Evolutionary conservation across 1,140 invertebrate species (phyloP).

Genomic region (Linepithema humile): DNA sequence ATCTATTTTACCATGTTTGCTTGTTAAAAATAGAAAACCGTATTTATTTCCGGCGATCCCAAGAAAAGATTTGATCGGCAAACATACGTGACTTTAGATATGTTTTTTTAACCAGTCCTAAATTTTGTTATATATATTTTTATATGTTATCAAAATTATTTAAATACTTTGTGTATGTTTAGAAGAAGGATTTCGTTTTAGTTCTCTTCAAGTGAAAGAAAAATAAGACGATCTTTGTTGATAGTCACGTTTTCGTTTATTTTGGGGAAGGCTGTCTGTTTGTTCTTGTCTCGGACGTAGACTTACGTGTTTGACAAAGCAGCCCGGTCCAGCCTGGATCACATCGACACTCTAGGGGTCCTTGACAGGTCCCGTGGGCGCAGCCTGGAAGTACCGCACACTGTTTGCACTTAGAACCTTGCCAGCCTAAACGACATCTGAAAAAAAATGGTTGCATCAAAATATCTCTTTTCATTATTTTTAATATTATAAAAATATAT

Average conservation of each 20-base stretch:
- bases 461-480: not conserved
- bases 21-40: not conserved
- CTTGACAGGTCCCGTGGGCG: slow-evolving; percentile 92
- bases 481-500: not conserved
- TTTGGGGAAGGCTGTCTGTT: slow-evolving; percentile 2
- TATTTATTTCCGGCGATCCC: not conserved
- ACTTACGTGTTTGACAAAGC: slow-evolving; percentile 94
- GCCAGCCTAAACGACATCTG: slow-evolving; percentile 93
- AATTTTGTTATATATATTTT: slow-evolving; percentile 7
- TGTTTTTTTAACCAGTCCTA: not conserved
- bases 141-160: slow-evolving; percentile 1
- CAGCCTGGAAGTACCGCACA: slow-evolving; percentile 93
- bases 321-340: slow-evolving; percentile 94
- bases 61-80: slow-evolving; percentile 11
- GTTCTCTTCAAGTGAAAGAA: not conserved
- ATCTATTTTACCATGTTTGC: not conserved
- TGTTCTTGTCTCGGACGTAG: slow-evolving; percentile 6
- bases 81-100: not conserved
- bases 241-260: slow-evolving; percentile 34
- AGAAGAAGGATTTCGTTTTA: not conserved
- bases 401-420: slow-evolving; percentile 91
- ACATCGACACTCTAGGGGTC: slow-evolving; percentile 93
- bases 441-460: not conserved
- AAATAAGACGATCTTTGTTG: slow-evolving; percentile 3
- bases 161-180: not conserved